Evolutionary conservation across 2,888 invertebrate species (phyloP).

Genomic region (Ametastegia equiseti): DNA sequence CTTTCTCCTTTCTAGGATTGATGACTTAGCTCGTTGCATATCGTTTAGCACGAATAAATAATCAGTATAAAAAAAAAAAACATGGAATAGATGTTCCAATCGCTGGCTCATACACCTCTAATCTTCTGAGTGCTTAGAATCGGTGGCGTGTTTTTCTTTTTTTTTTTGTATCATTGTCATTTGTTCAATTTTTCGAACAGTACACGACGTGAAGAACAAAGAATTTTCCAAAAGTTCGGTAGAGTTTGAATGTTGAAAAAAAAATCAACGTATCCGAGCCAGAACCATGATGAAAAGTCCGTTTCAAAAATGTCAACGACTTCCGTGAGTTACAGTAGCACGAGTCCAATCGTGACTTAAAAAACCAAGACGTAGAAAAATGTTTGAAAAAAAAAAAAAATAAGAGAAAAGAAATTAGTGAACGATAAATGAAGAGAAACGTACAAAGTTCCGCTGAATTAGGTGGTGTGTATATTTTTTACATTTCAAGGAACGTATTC

Average conservation of each 20-base stretch:
- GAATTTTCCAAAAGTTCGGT: conserved; percentile 6
- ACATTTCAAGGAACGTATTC: not conserved
- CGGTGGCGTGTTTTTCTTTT: conserved; percentile 5
- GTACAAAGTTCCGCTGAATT: not conserved
- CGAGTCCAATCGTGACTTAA: conserved; percentile 32
- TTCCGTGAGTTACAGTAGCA: conserved; percentile 37
- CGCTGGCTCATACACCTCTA: conserved; percentile 19
- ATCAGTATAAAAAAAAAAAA: conserved; percentile 1
- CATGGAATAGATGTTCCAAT: conserved; percentile 27
- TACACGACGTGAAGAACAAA: conserved; percentile 1
- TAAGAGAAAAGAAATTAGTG: not conserved
- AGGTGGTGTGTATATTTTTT: conserved; percentile 19
- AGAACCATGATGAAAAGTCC: not conserved
- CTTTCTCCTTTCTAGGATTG: not conserved
- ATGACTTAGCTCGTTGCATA: not conserved
- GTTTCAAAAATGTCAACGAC: conserved; percentile 35
- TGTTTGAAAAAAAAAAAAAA: not conserved
- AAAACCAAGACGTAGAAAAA: conserved; percentile 30
- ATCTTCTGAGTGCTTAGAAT: conserved; percentile 32
- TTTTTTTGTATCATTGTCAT: not conserved
- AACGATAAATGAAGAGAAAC: not conserved
- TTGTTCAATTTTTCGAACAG: not conserved
- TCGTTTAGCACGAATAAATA: conserved; percentile 11
- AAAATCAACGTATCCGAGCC: not conserved
- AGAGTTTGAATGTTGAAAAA: conserved; percentile 13